These are phyloP conservation scores for Nannoperca australis DNA, from an alignment of 2,797 vertebrate species.

Conservation along the genomic window DNA sequence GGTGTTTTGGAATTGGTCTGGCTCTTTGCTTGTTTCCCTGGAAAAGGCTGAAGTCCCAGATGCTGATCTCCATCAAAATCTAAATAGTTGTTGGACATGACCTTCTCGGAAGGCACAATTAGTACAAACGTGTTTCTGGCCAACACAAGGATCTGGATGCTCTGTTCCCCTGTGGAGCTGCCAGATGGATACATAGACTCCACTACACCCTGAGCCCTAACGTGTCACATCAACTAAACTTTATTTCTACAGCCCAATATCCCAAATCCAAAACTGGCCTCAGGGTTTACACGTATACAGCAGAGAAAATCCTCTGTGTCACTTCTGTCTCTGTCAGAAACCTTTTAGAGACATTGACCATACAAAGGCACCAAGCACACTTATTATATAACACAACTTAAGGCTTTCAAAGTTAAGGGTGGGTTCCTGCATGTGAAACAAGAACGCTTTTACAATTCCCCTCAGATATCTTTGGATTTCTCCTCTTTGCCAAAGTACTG, in stretches of 20 bases:
- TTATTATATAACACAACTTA: slow-evolving; percentile 15
- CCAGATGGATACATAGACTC: slow-evolving; percentile 40
- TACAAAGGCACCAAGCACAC: slow-evolving; percentile 1
- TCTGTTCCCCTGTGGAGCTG: slow-evolving; percentile 32
- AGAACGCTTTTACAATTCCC: slow-evolving; percentile 57
- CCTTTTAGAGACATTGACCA: slow-evolving; percentile 11
- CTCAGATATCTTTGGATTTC: slow-evolving; percentile 47
- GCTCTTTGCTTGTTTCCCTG: background rate
- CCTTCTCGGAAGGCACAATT: slow-evolving; percentile 7
- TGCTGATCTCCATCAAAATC: slow-evolving; percentile 25
- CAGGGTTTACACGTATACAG: too few species aligned
- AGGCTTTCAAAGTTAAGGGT: slow-evolving; percentile 37
- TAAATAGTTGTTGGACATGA: slow-evolving; percentile 15
- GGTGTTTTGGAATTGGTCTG: background rate
- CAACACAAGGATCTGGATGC: too few species aligned
- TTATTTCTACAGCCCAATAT: too few species aligned
- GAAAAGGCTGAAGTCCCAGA: slow-evolving; percentile 31
- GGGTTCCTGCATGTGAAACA: slow-evolving; percentile 48
- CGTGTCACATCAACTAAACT: too few species aligned
- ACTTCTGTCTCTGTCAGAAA: slow-evolving; percentile 14
- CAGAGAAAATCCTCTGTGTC: background rate
- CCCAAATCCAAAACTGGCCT: too few species aligned
- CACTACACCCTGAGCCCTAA: background rate
- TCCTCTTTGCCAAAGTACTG: slow-evolving; percentile 49
- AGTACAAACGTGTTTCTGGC: too few species aligned